A percentile compares a stretch with the other conserved stretches of the same genome.
These are phyloP conservation scores for Chaetodon trifascialis DNA, from an alignment of 2,113 vertebrate species.

Conservation along the genomic window DNA sequence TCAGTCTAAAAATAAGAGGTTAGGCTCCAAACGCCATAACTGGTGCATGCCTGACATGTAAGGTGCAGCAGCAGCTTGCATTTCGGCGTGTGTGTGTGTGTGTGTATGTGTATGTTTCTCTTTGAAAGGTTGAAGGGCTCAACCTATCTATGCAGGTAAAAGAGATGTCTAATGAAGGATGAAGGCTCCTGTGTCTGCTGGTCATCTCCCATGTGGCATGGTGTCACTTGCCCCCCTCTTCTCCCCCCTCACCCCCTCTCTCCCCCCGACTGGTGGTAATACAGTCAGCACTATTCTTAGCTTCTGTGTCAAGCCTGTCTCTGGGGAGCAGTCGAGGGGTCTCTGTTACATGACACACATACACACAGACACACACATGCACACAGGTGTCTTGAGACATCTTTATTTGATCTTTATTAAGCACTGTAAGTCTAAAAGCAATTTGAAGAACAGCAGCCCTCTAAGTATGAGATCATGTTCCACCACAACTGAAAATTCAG, in stretches of 20 bases:
- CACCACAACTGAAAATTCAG: constrained; percentile 56
- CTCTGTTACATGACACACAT: constrained; percentile 57
- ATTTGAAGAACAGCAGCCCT: constrained; percentile 41
- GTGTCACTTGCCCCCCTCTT: constrained; percentile 48
- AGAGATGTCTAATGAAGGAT: constrained; percentile 61
- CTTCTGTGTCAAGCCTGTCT: constrained; percentile 72
- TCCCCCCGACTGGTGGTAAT: constrained; percentile 36
- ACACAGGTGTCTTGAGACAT: constrained; percentile 69
- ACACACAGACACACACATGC: constrained; percentile 30
- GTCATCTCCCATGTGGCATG: constrained; percentile 48
- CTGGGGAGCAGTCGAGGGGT: constrained; percentile 64
- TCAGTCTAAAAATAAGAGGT: constrained; percentile 64
- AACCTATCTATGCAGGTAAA: constrained; percentile 54
- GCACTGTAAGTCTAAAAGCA: constrained; percentile 38
- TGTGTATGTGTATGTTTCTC: neutral
- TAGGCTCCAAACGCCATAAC: constrained; percentile 30
- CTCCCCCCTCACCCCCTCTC: constrained; percentile 2
- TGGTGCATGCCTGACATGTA: constrained; percentile 36
- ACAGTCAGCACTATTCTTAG: constrained; percentile 75
- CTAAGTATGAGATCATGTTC: constrained; percentile 51
- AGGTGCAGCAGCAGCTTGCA: neutral
- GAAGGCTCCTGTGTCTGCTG: constrained; percentile 52
- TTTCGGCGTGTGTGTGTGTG: neutral
- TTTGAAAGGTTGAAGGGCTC: no score
- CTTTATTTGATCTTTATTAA: constrained; percentile 70